These are phyloP conservation scores for Melanerpes formicivorus DNA, from an alignment of 2,113 vertebrate species.

Conservation along the genomic window DNA sequence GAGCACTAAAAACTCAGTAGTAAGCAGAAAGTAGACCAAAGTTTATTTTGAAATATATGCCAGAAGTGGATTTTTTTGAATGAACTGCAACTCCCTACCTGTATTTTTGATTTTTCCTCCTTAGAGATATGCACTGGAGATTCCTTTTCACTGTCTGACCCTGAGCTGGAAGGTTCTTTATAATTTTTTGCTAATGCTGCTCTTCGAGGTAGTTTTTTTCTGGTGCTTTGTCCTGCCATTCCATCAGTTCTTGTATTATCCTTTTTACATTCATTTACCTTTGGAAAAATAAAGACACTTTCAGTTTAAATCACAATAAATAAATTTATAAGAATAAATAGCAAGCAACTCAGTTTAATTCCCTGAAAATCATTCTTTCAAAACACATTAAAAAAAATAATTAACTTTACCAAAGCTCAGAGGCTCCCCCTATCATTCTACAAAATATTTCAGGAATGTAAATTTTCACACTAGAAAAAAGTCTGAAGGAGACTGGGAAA, in stretches of 20 bases:
- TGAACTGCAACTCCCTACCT: conserved; percentile 34
- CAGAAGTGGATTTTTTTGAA: not conserved
- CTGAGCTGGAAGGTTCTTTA: conserved; percentile 83
- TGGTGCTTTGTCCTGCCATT: not conserved
- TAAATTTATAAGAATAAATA: not conserved
- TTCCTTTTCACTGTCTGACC: conserved; percentile 65
- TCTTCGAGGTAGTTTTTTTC: conserved; percentile 77
- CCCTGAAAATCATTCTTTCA: not conserved
- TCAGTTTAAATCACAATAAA: not conserved
- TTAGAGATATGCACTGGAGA: not conserved
- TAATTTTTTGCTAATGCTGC: conserved; percentile 81
- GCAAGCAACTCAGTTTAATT: not conserved
- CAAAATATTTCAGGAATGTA: not conserved
- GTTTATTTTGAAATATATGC: not conserved
- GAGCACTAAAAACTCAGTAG: not conserved
- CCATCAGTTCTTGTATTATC: not conserved
- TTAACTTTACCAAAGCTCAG: not conserved
- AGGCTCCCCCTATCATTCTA: not conserved
- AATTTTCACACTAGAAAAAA: too few species aligned
- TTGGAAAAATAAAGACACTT: conserved; percentile 36
- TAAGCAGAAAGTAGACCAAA: not conserved
- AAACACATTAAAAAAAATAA: not conserved
- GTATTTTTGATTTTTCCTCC: conserved; percentile 27
- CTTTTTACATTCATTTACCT: conserved; percentile 33
- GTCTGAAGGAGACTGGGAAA: too few species aligned